Conservation (phyloP, 2,888 invertebrate species). For the Meteorus colon region DNA sequence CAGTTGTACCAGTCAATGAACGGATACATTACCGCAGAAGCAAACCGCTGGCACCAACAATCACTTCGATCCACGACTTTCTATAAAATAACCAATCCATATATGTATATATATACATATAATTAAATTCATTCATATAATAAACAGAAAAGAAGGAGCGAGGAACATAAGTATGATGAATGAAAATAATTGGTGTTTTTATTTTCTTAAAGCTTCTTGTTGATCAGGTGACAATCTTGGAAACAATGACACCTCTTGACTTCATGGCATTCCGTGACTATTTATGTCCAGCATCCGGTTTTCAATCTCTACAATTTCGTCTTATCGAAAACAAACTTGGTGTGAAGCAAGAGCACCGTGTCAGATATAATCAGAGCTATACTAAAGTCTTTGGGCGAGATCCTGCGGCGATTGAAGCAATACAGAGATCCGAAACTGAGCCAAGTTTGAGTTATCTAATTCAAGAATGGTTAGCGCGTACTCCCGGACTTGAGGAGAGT, state of each 20-base stretch:
- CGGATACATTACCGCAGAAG: conserved; percentile 27
- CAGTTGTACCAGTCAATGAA: conserved; percentile 24
- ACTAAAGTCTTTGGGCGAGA: conserved; percentile 88
- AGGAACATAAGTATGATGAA: neutral
- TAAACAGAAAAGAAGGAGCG: neutral
- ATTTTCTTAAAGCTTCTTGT: conserved; percentile 83
- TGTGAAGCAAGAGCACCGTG: conserved; percentile 86
- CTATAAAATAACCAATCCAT: neutral
- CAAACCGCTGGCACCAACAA: neutral
- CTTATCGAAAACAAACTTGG: conserved; percentile 95
- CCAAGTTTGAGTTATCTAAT: conserved; percentile 90
- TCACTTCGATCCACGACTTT: neutral
- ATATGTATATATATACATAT: neutral
- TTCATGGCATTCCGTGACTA: conserved; percentile 98
- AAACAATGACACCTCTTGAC: conserved; percentile 99
- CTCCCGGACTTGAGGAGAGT: conserved; percentile 90
- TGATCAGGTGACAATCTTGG: conserved; percentile 97
- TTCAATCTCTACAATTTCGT: conserved; percentile 97
- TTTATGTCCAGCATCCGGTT: conserved; percentile 96
- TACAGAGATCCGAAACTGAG: conserved; percentile 84
- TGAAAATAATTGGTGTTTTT: conserved; percentile 17
- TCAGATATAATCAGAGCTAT: conserved; percentile 96
- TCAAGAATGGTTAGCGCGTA: conserved; percentile 94
- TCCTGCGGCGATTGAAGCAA: conserved; percentile 76
- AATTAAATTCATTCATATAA: neutral